These are phyloP conservation scores for Alethe castanea DNA, from an alignment of 2,113 vertebrate species.

Conservation along the genomic window DNA sequence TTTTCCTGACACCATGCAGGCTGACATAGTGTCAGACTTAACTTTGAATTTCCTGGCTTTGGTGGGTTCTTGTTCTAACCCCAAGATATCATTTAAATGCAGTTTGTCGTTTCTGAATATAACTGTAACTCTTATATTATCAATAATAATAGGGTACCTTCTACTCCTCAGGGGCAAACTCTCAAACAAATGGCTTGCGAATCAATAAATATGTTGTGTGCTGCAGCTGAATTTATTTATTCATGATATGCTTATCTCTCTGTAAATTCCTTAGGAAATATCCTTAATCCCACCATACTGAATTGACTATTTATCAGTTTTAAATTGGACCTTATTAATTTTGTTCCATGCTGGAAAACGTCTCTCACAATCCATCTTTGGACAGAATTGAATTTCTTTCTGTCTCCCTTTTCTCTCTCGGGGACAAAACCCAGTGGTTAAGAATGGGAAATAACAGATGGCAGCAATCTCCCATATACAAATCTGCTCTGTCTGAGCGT, in stretches of 20 bases:
- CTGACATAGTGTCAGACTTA: slow-evolving; percentile 58
- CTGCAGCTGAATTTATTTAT: slow-evolving; percentile 75
- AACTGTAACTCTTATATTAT: slow-evolving; percentile 73
- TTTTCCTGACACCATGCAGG: slow-evolving; percentile 54
- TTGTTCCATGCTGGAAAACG: slow-evolving; percentile 42
- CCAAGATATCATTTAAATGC: slow-evolving; percentile 61
- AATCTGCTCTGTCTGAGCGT: background rate
- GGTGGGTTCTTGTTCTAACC: slow-evolving; percentile 58
- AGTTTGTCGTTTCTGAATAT: slow-evolving; percentile 62
- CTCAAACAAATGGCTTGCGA: slow-evolving; percentile 75
- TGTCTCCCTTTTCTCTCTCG: slow-evolving; percentile 16
- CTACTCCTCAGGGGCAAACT: slow-evolving; percentile 67
- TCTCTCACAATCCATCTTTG: background rate
- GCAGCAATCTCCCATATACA: slow-evolving; percentile 35
- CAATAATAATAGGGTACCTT: slow-evolving; percentile 71
- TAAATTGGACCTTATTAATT: slow-evolving; percentile 76
- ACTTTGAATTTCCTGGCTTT: slow-evolving; percentile 62
- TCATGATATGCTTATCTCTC: slow-evolving; percentile 76
- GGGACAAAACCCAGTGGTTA: slow-evolving; percentile 21
- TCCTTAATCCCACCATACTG: slow-evolving; percentile 72
- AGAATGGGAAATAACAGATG: slow-evolving; percentile 51
- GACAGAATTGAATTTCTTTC: slow-evolving; percentile 25
- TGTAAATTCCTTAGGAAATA: slow-evolving; percentile 72
- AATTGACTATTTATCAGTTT: slow-evolving; percentile 76
- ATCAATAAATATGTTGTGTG: slow-evolving; percentile 73